Conservation (phyloP, 2,113 vertebrate genomes). For the Acrocephalus arundinaceus region DNA sequence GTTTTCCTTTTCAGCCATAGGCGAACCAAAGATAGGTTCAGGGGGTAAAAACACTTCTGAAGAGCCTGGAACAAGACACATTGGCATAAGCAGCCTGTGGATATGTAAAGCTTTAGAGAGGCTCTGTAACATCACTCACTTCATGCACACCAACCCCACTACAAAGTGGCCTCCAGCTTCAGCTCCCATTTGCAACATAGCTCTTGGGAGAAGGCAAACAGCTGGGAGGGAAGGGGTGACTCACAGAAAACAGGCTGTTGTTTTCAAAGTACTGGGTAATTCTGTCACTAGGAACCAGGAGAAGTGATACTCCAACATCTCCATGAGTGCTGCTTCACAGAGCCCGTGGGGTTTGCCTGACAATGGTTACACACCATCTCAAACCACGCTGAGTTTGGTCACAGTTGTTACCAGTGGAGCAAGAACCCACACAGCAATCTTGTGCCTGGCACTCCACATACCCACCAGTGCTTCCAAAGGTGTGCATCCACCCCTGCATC, state of each 20-base stretch:
- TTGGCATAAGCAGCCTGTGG: conserved; percentile 2
- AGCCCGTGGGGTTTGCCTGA: not conserved
- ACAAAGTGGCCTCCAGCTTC: not conserved
- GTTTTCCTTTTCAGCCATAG: conserved; percentile 84
- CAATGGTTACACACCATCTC: not conserved
- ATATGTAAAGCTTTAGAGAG: not conserved
- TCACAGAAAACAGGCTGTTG: conserved; percentile 5
- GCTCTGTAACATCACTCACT: not conserved
- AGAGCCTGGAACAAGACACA: conserved; percentile 75
- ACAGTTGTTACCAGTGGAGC: not conserved
- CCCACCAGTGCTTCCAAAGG: not conserved
- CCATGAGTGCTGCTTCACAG: not conserved
- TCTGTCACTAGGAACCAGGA: not conserved
- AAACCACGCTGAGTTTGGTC: not conserved
- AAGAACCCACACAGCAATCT: not conserved
- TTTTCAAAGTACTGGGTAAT: not conserved
- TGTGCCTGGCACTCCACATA: not conserved
- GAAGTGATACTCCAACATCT: not conserved
- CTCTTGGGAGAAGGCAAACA: not conserved
- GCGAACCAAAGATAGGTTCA: conserved; percentile 78
- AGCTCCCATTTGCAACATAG: not conserved
- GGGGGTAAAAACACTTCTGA: conserved; percentile 93
- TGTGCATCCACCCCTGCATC: not conserved
- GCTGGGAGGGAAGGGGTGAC: not conserved
- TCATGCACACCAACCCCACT: not conserved